Conservation (phyloP, 2,113 vertebrate genomes). For the Potamarius usumacintae region DNA sequence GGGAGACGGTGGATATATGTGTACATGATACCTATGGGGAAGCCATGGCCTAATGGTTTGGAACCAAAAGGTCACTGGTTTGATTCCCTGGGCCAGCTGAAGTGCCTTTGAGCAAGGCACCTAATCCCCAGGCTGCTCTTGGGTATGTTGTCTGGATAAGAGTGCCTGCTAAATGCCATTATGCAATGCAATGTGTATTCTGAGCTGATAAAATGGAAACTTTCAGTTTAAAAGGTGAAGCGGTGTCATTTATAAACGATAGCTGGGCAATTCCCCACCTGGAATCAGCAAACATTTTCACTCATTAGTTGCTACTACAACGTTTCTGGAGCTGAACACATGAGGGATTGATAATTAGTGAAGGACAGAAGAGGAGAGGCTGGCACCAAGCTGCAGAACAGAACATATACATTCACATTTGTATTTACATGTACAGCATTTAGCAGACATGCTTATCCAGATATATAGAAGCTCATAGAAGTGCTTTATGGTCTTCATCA, state of each 20-base stretch:
- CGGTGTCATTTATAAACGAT: conserved; percentile 17
- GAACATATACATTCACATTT: not conserved
- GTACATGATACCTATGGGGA: too few species aligned
- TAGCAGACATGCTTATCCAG: too few species aligned
- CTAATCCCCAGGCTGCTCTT: too few species aligned
- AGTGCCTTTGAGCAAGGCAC: too few species aligned
- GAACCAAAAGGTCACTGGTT: too few species aligned
- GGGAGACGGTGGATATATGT: not conserved
- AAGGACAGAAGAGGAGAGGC: not conserved
- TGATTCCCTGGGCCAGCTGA: too few species aligned
- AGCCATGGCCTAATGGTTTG: too few species aligned
- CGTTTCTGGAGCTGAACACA: not conserved
- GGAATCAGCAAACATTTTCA: conserved; percentile 15
- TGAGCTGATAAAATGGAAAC: conserved; percentile 3
- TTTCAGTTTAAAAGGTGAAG: conserved; percentile 21
- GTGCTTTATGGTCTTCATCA: not conserved
- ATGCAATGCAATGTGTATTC: too few species aligned
- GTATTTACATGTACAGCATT: not conserved
- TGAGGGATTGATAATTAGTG: not conserved
- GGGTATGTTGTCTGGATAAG: too few species aligned
- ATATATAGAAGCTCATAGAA: not conserved
- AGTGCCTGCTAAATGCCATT: too few species aligned
- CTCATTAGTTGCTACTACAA: conserved; percentile 2
- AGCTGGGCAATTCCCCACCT: not conserved
- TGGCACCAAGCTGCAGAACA: not conserved